phyloP scores from a whole-genome alignment of 2,888 invertebrate species.

The Nomada hirtipes region DNA sequence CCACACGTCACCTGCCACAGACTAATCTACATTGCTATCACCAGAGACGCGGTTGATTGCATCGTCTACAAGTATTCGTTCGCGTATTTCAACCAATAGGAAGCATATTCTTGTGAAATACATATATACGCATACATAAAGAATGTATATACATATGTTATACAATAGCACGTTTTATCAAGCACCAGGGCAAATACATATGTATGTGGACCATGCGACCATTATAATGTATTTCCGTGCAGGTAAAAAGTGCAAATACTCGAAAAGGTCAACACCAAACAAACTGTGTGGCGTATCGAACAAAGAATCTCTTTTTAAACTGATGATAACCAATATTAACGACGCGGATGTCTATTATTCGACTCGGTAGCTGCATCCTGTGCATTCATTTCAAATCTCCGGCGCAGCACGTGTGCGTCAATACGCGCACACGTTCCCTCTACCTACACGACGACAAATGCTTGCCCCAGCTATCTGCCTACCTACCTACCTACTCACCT shows the following conservation, averaged over 20 bases:
- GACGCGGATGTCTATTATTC: slow-evolving; percentile 46
- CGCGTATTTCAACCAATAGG: too few species aligned
- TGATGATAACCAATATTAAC: slow-evolving; percentile 41
- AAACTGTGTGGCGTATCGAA: not conserved
- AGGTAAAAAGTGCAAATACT: not conserved
- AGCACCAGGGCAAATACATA: too few species aligned
- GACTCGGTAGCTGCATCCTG: slow-evolving; percentile 57
- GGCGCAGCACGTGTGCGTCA: slow-evolving; percentile 32
- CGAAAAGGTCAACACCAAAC: not conserved
- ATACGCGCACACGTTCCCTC: slow-evolving; percentile 55
- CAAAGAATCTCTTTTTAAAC: slow-evolving; percentile 10
- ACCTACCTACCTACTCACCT: slow-evolving; percentile 78
- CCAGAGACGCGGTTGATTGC: too few species aligned
- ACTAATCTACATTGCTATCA: too few species aligned
- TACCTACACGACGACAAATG: slow-evolving; percentile 46
- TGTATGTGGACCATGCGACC: too few species aligned
- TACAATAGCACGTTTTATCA: too few species aligned
- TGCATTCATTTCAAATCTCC: slow-evolving; percentile 52
- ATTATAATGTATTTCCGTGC: too few species aligned
- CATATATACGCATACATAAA: too few species aligned
- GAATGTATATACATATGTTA: too few species aligned
- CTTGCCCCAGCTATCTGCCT: slow-evolving; percentile 60
- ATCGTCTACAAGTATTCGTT: too few species aligned
- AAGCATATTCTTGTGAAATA: too few species aligned
- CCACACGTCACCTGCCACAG: too few species aligned